Base-by-base conservation (phyloP, 1,140 invertebrate genomes). In the Diorhabda sublineata region DNA sequence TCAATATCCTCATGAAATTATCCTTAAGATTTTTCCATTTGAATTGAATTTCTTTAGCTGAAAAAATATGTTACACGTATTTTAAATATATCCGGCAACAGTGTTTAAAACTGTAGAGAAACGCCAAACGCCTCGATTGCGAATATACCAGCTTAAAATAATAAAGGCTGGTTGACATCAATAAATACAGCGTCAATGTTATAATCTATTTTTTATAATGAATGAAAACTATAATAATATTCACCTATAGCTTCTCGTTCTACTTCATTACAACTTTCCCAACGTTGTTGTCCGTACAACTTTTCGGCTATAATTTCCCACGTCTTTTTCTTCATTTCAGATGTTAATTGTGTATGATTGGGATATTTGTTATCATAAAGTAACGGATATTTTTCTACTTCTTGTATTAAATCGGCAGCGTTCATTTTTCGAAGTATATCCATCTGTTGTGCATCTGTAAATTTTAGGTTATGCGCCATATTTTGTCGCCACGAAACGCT, bases 21-120 rank as follows among this genome's bases (percentile, higher is more conserved):
- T 77, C 75, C 9, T 73, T 61, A 4, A 77, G 43, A 5, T 73
- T 67, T 69, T 74, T 77, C 75, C 75, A 77, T 72, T 75, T 77
- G 6, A 67, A 45, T 58, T 77, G 75, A 42, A 77, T 57, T 61
- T 77, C 74, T 67, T 68, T 71, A 6, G 71, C 75, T 77, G 67
- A 11, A 75, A 76, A 26, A 64, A 42, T 56, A 7, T 7, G 26
- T 26, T 26, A 26, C 26, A 26, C 26, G 26, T 26, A 26, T 26
- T 26, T 26, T 26, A 26, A 26, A 26, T 26, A 26, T 26, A 26
- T 26, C 26, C 26, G 26, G 26, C 26, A 26, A 26, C 26, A 26
- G 26, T 26, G 26, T 26, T 26, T 26, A 26, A 26, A 26, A 26
- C 26, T 26, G 26, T 26, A 26, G 26, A 26, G 26, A 26, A 26